Evolutionary conservation across 2,888 invertebrate species (phyloP).

Genomic region (Pristionchus entomophagus): DNA sequence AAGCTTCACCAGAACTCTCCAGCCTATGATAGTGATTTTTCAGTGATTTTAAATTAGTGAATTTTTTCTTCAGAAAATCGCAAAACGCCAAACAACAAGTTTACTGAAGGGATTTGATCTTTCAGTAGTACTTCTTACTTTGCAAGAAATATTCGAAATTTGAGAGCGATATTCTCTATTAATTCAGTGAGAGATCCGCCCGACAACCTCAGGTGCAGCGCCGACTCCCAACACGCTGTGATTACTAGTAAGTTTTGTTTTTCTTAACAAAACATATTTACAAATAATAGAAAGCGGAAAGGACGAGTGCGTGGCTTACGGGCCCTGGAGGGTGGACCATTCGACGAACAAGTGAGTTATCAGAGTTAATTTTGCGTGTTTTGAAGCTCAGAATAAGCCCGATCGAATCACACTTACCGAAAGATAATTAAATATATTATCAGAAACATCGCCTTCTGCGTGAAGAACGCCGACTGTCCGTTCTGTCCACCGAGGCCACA

Average conservation of each 20-base stretch:
- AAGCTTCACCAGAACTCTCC: too few species aligned
- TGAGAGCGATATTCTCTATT: too few species aligned
- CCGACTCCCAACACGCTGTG: neutral
- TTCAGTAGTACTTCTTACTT: too few species aligned
- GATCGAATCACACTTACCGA: neutral
- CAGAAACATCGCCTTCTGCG: neutral
- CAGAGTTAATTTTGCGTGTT: too few species aligned
- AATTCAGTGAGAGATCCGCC: too few species aligned
- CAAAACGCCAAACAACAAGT: too few species aligned
- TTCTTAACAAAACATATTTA: too few species aligned
- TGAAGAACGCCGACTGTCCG: neutral
- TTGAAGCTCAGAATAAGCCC: neutral
- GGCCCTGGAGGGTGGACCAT: neutral
- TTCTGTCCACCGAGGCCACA: neutral
- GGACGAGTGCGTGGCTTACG: neutral
- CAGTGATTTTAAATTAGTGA: too few species aligned
- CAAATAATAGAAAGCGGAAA: neutral
- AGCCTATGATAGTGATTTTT: too few species aligned
- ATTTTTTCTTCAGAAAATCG: too few species aligned
- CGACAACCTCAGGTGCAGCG: neutral
- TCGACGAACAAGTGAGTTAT: neutral
- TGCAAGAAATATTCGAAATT: too few species aligned
- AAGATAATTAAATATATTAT: neutral
- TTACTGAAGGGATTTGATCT: too few species aligned
- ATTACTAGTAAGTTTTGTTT: neutral